Conservation (phyloP, 2,888 invertebrate genomes). For the Drosophila vallismaia region DNA sequence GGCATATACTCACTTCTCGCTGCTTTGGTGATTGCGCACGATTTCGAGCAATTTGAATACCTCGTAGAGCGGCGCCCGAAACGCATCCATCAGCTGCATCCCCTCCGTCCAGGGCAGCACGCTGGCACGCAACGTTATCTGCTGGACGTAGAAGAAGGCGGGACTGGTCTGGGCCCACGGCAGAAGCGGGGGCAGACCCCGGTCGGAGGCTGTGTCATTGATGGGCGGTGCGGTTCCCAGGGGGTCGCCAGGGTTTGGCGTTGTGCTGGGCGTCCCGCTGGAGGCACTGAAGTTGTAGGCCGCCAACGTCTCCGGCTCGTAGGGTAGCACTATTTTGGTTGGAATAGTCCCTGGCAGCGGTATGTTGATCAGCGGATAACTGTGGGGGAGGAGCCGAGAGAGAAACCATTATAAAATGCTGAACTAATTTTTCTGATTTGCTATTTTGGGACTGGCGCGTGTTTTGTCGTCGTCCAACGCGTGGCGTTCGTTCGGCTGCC, state of each 20-base stretch:
- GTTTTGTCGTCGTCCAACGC: conserved; percentile 52
- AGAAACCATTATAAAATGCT: conserved; percentile 3
- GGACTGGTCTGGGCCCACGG: conserved; percentile 86
- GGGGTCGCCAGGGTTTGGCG: conserved; percentile 53
- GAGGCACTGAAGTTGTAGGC: conserved; percentile 47
- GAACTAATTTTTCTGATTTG: conserved; percentile 16
- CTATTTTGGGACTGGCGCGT: conserved; percentile 37
- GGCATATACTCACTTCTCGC: conserved; percentile 74
- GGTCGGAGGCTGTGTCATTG: conserved; percentile 46
- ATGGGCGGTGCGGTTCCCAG: conserved; percentile 43
- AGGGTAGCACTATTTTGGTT: conserved; percentile 87
- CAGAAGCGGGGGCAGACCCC: conserved; percentile 64
- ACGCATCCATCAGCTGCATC: conserved; percentile 94
- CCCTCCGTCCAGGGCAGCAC: conserved; percentile 95
- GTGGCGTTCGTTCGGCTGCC: conserved; percentile 43
- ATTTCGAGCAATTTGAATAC: conserved; percentile 94
- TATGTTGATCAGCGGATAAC: conserved; percentile 93
- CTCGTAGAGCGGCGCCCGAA: conserved; percentile 94
- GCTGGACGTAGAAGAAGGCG: conserved; percentile 90
- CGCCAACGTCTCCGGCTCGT: conserved; percentile 78
- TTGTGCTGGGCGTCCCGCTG: conserved; percentile 50
- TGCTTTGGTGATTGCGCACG: conserved; percentile 89
- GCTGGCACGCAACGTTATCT: conserved; percentile 89
- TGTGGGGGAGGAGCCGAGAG: conserved; percentile 82
- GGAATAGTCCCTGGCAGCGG: conserved; percentile 96